Percentiles rank a stretch among this genome's conserved stretches.
These are phyloP conservation scores for Ursus arctos DNA, from an alignment of 2,113 vertebrate genomes.

Conservation along the genomic window DNA sequence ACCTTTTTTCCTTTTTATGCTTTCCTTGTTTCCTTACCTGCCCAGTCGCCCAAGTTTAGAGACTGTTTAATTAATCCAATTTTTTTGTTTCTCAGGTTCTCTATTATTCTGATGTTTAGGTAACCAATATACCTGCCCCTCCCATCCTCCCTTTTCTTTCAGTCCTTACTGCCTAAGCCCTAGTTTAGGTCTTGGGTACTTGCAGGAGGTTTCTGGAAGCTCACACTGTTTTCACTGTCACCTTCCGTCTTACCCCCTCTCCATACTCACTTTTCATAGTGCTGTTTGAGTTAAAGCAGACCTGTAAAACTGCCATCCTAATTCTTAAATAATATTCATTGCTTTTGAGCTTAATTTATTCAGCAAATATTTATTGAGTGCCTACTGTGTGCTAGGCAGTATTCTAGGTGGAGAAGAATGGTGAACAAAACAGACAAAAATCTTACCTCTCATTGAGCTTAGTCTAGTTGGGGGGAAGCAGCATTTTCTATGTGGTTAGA, in stretches of 20 bases:
- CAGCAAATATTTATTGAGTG: conserved; percentile 8
- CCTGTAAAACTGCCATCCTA: neutral
- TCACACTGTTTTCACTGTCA: neutral
- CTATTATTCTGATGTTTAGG: neutral
- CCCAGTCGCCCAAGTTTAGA: neutral
- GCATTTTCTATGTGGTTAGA: neutral
- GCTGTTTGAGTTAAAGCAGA: conserved; percentile 16
- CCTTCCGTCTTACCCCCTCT: neutral
- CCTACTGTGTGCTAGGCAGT: neutral
- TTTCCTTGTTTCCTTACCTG: neutral
- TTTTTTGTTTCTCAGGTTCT: neutral
- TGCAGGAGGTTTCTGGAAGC: neutral
- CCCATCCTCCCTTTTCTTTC: neutral
- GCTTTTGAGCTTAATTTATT: neutral
- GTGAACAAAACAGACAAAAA: conserved; percentile 26
- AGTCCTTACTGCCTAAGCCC: neutral
- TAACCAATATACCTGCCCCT: neutral
- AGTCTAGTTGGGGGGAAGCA: neutral
- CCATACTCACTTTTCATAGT: neutral
- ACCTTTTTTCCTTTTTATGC: neutral
- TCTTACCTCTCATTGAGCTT: neutral
- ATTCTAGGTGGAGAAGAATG: neutral
- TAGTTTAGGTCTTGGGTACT: neutral
- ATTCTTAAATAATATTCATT: conserved; percentile 1
- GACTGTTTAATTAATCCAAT: conserved; percentile 3